Conservation (phyloP, 2,113 vertebrate species). For the Chunga burmeisteri region DNA sequence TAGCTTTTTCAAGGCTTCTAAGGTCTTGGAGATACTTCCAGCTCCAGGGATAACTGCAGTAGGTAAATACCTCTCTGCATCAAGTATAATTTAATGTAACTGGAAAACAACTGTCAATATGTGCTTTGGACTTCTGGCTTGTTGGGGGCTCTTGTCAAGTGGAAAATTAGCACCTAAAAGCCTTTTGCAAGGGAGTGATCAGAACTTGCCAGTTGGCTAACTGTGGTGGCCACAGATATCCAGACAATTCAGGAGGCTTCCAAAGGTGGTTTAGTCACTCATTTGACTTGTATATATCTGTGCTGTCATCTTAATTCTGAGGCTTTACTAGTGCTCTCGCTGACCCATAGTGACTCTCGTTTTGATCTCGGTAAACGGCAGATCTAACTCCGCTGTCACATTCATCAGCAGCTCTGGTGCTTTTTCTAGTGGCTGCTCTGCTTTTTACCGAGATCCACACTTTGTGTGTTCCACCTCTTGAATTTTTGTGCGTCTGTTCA, state of each 20-base stretch:
- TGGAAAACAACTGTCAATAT: background rate
- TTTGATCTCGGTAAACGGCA: background rate
- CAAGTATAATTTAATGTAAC: background rate
- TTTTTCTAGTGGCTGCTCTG: background rate
- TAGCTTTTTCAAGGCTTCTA: constrained; percentile 47
- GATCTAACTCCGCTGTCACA: background rate
- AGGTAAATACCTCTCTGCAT: constrained; percentile 22
- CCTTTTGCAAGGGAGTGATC: background rate
- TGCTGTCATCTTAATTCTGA: background rate
- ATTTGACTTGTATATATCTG: background rate
- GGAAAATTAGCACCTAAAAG: background rate
- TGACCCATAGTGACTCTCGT: accelerated
- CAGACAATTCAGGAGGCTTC: background rate
- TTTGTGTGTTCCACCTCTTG: background rate
- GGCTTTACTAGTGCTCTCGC: background rate
- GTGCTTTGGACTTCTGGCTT: background rate
- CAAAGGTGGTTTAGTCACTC: background rate
- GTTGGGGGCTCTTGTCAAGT: background rate
- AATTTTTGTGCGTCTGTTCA: background rate
- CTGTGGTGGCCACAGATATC: background rate
- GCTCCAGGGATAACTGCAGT: background rate
- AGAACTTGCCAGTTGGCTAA: background rate
- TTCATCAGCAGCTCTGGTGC: background rate
- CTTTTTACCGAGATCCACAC: background rate
- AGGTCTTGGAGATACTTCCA: background rate